Base-by-base conservation (phyloP, 64 coral and sea anemone genomes). In the Montipora cactus region DNA sequence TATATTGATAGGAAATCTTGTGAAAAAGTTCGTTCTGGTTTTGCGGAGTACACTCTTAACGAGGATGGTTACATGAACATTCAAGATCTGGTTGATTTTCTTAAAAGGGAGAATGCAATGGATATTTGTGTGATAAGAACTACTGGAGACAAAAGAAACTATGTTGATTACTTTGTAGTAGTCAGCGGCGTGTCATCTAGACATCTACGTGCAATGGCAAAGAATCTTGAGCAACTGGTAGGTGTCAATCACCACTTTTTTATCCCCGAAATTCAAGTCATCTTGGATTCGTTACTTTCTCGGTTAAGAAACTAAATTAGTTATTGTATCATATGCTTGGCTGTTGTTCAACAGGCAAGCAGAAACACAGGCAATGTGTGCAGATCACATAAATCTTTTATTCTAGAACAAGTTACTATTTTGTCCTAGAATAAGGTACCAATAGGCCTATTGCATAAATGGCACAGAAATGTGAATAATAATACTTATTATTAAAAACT, bases 81-180 rank as follows among this genome's bases (percentile, higher is more conserved):
- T 20, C 25, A 89, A 46, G 92, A 98, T 71, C 77, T 98, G 25
- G 96, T 95, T 20, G 77, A 89, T 59, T 98, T 98, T 59, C 67
- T 99, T 15, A 80, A 79, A 49, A 75, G 64, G 49, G 98, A 99
- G 77, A 90, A 78, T 51, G 98, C 91, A 2, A 84, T 95, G 28
- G 95, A 99, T 89, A 91, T 99, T 68, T 99, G 95, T 93, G 89
- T 96, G 18, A 95, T 99, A 52, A 67, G 91, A 75, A 93, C 98
- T 9, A 89, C 92, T 49, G 95, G 92, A 55, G 90, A 87, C 44
- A 91, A 92, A 48, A 88, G 79, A 77, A 87, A 72, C 71, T 99
- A 99, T 94, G 98, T 96, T 45, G 98, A 99, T 67, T 99, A 99
- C 72, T 96, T 99, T 76, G 86, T 99, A 18, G 92, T 99, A 61